Conservation (phyloP, 2,888 invertebrate species). For the Sphecodes monilicornis region DNA sequence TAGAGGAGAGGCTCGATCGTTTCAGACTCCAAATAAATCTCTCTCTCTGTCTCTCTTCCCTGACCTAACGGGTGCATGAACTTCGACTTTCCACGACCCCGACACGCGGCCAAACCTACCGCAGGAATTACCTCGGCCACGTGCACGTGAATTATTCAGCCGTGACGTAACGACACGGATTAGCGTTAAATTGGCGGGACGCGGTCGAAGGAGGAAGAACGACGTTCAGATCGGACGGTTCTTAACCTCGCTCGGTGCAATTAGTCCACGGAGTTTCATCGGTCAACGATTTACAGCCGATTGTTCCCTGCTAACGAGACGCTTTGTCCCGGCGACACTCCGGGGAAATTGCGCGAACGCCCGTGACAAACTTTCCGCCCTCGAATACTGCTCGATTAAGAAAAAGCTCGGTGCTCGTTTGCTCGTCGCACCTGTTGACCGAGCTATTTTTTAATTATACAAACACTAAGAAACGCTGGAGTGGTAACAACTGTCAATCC, state of each 20-base stretch:
- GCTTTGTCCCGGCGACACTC: constrained; percentile 33
- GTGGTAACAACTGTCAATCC: background rate
- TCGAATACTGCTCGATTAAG: background rate
- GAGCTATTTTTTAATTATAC: background rate
- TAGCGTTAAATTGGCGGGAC: constrained; percentile 65
- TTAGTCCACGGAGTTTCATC: constrained; percentile 53
- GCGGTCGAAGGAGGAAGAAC: constrained; percentile 31
- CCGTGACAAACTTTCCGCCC: background rate
- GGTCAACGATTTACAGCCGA: constrained; percentile 64
- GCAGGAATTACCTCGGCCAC: constrained; percentile 65
- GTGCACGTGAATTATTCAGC: constrained; percentile 68
- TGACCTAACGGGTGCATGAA: constrained; percentile 29
- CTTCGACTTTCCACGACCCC: constrained; percentile 34
- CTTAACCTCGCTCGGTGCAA: constrained; percentile 56
- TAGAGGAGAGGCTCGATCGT: constrained; percentile 22
- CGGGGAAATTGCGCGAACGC: constrained; percentile 31
- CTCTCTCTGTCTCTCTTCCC: constrained; percentile 13
- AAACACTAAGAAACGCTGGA: too few species aligned
- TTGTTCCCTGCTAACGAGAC: constrained; percentile 61
- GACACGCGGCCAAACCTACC: constrained; percentile 54
- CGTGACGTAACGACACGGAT: constrained; percentile 72
- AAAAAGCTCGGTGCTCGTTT: background rate
- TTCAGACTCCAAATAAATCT: background rate
- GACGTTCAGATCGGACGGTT: constrained; percentile 36
- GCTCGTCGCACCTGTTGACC: background rate